Evolutionary conservation across 2,888 invertebrate species (phyloP).

Genomic region (Cerastis leucographa): DNA sequence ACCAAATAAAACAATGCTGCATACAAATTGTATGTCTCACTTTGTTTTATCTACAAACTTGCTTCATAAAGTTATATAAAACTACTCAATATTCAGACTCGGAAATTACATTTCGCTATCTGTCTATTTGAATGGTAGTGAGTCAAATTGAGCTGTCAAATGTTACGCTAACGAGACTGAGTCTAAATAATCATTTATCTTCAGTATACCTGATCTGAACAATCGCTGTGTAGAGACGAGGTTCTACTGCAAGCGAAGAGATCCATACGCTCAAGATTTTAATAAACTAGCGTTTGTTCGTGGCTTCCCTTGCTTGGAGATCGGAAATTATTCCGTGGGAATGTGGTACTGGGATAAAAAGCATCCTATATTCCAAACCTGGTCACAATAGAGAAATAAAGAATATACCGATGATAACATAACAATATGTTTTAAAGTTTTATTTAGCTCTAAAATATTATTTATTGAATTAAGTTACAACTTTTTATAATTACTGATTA

Average conservation of each 20-base stretch:
- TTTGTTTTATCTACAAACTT: neutral
- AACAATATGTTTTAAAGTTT: neutral
- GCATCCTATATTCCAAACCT: too few relatives aligned
- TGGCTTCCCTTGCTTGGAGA: neutral
- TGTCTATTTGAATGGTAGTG: neutral
- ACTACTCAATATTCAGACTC: constrained; percentile 23
- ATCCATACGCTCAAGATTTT: neutral
- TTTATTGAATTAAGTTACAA: too few relatives aligned
- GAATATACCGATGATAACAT: neutral
- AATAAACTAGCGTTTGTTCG: neutral
- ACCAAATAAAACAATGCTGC: neutral
- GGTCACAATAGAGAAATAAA: neutral
- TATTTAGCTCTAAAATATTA: too few relatives aligned
- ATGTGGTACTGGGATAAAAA: neutral
- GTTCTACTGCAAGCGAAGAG: constrained; percentile 23
- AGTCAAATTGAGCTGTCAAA: constrained; percentile 52
- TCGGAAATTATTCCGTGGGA: neutral
- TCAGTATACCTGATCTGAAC: constrained; percentile 48
- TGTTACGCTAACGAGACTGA: constrained; percentile 33
- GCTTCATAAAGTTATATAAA: constrained; percentile 8
- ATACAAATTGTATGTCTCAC: neutral
- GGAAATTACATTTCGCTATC: constrained; percentile 5
- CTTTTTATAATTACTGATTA: too few relatives aligned
- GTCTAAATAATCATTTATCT: constrained; percentile 55
- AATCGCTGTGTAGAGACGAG: constrained; percentile 26